Evolutionary conservation across 2,888 invertebrate species (phyloP).

Genomic region (Steinernema carpocapsae): DNA sequence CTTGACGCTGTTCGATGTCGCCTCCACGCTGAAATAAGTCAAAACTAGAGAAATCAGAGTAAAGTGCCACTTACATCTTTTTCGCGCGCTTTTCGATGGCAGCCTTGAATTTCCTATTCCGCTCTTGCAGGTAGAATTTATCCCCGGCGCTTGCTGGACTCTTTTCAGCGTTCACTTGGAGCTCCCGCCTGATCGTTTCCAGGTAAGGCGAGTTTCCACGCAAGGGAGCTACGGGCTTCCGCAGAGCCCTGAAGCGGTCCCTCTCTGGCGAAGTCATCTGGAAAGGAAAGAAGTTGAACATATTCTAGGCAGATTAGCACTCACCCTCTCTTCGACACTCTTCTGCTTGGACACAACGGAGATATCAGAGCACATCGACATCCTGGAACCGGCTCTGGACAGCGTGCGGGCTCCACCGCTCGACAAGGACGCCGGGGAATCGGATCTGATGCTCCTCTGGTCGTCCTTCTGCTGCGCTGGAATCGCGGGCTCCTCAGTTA

Average conservation of each 20-base stretch:
- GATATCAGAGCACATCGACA: not conserved
- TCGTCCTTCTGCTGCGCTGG: not conserved
- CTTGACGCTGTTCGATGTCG: conserved; percentile 40
- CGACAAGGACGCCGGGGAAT: not conserved
- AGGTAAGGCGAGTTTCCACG: not conserved
- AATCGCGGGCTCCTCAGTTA: too few relatives aligned
- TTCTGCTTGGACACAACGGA: not conserved
- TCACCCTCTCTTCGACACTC: not conserved
- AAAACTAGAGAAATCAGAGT: not conserved
- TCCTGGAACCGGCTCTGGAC: not conserved
- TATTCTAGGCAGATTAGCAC: not conserved
- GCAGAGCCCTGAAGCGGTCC: not conserved
- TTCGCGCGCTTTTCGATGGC: conserved; percentile 2
- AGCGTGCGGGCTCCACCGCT: not conserved
- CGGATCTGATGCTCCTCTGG: not conserved
- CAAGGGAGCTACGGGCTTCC: not conserved
- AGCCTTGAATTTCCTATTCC: not conserved
- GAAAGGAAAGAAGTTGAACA: not conserved
- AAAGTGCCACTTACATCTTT: not conserved
- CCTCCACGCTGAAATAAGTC: conserved; percentile 35
- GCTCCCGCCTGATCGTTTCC: not conserved
- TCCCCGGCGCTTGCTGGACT: not conserved
- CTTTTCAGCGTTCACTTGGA: not conserved
- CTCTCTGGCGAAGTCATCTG: not conserved
- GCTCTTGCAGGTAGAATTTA: not conserved